Evolutionary conservation across 2,888 invertebrate genomes (phyloP).

Genomic region (Hylaea fasciaria): DNA sequence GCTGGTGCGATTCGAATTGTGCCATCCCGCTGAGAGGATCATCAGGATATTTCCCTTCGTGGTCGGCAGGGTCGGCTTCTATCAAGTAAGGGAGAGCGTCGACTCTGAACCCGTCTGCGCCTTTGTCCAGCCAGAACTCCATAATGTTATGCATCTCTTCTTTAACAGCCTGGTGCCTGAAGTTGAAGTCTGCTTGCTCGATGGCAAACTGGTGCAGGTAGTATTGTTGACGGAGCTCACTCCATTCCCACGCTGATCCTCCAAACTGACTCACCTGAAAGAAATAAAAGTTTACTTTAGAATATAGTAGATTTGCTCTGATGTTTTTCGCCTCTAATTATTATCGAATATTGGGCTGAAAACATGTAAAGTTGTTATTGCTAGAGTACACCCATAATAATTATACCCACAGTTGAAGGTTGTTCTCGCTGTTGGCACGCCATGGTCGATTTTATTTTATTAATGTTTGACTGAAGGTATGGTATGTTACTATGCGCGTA

Average conservation of each 20-base stretch:
- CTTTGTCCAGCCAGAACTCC: conserved; percentile 89
- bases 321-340: no score
- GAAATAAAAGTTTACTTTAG: no score
- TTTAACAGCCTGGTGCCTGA: conserved; percentile 83
- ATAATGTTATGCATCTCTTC: conserved; percentile 86
- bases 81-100: conserved; percentile 86
- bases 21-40: conserved; percentile 78
- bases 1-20: conserved; percentile 77
- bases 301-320: no score
- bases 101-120: conserved; percentile 91
- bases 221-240: conserved; percentile 85
- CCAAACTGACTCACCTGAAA: conserved; percentile 82
- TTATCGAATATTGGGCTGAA: no score
- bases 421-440: no score
- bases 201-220: conserved; percentile 88
- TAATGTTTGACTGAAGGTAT: no score
- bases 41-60: conserved; percentile 72
- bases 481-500: no score
- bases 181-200: conserved; percentile 88
- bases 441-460: no score
- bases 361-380: no score
- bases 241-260: conserved; percentile 89
- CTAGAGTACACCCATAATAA: no score
- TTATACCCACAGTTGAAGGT: no score
- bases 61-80: conserved; percentile 76